Conservation (phyloP, 1,140 invertebrate genomes). For the Acromyrmex heyeri region DNA sequence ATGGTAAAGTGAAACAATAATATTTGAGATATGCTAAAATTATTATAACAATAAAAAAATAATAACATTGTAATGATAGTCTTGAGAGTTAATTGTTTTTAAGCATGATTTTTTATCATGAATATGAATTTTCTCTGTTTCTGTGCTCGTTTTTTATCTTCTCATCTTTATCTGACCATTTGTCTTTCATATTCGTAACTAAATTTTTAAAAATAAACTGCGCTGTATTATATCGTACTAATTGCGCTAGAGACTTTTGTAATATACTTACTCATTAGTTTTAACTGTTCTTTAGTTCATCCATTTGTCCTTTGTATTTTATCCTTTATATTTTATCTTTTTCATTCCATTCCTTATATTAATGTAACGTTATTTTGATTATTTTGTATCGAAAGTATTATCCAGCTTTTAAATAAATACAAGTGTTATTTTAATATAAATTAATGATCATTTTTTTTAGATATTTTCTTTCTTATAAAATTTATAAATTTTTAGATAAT, state of each 20-base stretch:
- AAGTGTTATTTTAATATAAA: not conserved
- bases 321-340: conserved; percentile 4
- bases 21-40: not conserved
- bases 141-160: not conserved
- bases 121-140: not conserved
- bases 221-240: not conserved
- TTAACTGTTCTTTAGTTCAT: not conserved
- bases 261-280: conserved; percentile 27
- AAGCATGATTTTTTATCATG: not conserved
- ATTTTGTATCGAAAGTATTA: not conserved
- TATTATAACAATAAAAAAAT: not conserved
- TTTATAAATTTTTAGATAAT: not conserved
- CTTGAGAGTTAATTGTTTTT: conserved; percentile 15
- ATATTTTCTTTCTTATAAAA: not conserved
- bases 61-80: not conserved
- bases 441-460: not conserved
- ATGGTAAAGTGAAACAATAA: not conserved
- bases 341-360: not conserved
- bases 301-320: conserved; percentile 1
- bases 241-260: conserved; percentile 16
- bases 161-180: not conserved
- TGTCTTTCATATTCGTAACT: conserved; percentile 17
- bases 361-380: conserved; percentile 1
- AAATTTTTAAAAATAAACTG: not conserved
- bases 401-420: not conserved